A percentile compares a stretch with the other conserved stretches of the same genome.
Conservation (phyloP, 2,888 invertebrate species). For the Rhabditoides inermis region DNA sequence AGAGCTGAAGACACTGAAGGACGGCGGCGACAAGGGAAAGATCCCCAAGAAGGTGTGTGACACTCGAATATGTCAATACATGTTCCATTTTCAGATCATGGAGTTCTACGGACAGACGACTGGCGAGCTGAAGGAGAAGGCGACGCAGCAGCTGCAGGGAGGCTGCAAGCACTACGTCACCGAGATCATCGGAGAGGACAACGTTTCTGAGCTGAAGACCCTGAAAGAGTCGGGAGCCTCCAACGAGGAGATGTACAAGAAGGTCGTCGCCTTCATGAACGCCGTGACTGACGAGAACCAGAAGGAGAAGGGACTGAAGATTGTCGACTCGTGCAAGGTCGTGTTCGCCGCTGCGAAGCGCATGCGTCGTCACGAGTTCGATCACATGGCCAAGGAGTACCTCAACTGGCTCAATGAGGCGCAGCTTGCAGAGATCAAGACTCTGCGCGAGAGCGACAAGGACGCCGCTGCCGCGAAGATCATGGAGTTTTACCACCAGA, state of each 20-base stretch:
- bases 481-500: constrained; percentile 18
- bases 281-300: constrained; percentile 11
- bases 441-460: constrained; percentile 22
- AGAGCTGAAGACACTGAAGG: too few relatives aligned
- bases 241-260: constrained; percentile 9
- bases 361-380: constrained; percentile 3
- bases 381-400: constrained; percentile 11
- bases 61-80: too few relatives aligned
- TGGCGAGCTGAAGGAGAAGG: constrained; percentile 20
- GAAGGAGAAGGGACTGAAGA: constrained; percentile 8
- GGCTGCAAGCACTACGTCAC: constrained; percentile 7
- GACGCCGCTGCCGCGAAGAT: constrained; percentile 17
- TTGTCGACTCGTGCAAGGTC: constrained; percentile 14
- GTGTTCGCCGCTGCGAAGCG: too few relatives aligned
- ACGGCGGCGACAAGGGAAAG: too few relatives aligned
- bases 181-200: constrained; percentile 12
- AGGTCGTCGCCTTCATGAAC: constrained; percentile 14
- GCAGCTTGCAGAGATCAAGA: constrained; percentile 23
- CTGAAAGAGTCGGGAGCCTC: constrained; percentile 7
- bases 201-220: constrained; percentile 6
- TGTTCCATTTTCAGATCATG: too few relatives aligned
- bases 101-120: constrained; percentile 3
- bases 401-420: constrained; percentile 23
- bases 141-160: constrained; percentile 10
- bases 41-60: too few relatives aligned